Evolutionary conservation across 2,113 vertebrate species (phyloP), one percentile per base, ranked within the genome.

Genomic region (Poecilia latipinna): DNA sequence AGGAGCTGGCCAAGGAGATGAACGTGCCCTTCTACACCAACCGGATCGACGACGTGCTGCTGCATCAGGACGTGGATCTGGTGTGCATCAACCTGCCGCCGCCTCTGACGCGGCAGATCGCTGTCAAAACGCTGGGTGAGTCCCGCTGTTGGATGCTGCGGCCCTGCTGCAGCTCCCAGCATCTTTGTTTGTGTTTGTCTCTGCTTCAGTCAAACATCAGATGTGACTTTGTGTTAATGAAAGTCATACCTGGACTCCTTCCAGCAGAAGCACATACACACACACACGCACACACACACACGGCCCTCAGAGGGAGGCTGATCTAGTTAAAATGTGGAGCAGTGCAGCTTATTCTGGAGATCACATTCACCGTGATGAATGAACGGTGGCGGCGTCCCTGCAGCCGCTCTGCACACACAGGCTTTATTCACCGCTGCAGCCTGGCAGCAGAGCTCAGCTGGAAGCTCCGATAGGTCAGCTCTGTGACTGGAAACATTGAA

Each of bases 71-170:
- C 75, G 98, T 99, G 85, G 98, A 99, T 68, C 81, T 99, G 91
- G 98, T 99, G 65, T 98, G 97, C 95, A 97, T 99, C 94, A 98
- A 98, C 95, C 95, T 99, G 86, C 98, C 98, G 13, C 98, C 98
- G 62, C 98, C 98, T 12, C 96, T 99, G 67, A 99, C 98, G 62
- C 90, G 95, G 48, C 98, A 99, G 95, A 98, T 99, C 82, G 98
- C 98, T 0, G 97, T 99, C 83, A 99, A 99, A 84, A 99, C 98
- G 5, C 85, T 99, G 78, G 98, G 98, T 98, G 92, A 98, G 97
- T 92, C 19, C 51, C 12, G 72, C 13, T 4, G 82, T 12, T 63
- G 60, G 35, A 37, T 37, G 35, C 68, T 77, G 79, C 67, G 76
- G 68, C 61, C 70, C 82, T 65, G 74, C 2, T 12, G 61, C 42